A percentile compares a stretch with the other conserved stretches of the same genome.
These are phyloP conservation scores for Chascanopsetta lugubris DNA, from an alignment of 2,113 vertebrate genomes.

Conservation along the genomic window DNA sequence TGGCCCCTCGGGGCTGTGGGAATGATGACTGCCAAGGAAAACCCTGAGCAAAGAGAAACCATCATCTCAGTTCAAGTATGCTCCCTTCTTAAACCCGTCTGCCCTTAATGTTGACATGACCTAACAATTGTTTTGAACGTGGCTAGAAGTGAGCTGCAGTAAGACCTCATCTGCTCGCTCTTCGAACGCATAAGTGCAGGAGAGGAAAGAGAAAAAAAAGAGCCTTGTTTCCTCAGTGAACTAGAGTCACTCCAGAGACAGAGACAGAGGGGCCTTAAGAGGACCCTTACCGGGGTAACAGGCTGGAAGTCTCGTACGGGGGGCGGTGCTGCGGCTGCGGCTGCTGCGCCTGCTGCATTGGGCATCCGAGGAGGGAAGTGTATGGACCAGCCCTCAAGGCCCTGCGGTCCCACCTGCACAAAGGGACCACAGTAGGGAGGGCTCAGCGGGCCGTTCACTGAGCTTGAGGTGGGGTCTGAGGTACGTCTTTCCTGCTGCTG, in stretches of 20 bases:
- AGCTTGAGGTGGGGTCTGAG: constrained; percentile 80
- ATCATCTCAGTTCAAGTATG: neutral
- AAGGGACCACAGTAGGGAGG: constrained; percentile 90
- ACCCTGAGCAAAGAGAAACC: constrained; percentile 75
- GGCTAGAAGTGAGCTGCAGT: constrained; percentile 10
- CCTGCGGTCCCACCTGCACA: constrained; percentile 86
- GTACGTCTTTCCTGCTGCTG: constrained; percentile 87
- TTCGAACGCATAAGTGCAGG: constrained; percentile 19
- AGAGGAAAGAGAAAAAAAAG: constrained; percentile 22
- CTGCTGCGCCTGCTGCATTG: constrained; percentile 72
- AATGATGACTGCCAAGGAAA: constrained; percentile 90
- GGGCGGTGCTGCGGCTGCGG: constrained; percentile 68
- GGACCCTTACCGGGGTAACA: constrained; percentile 79
- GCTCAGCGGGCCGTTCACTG: constrained; percentile 82
- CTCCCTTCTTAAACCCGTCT: constrained; percentile 7
- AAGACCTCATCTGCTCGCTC: constrained; percentile 18
- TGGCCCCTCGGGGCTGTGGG: constrained; percentile 83
- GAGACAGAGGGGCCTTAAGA: constrained; percentile 49
- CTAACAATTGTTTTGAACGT: constrained; percentile 21
- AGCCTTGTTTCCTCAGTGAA: constrained; percentile 58
- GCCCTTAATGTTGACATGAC: constrained; percentile 24
- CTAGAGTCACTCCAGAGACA: constrained; percentile 57
- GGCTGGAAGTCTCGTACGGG: constrained; percentile 86
- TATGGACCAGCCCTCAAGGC: constrained; percentile 91
- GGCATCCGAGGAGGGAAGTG: constrained; percentile 88